Evolutionary conservation across 2,888 invertebrate genomes (phyloP), one percentile per base, ranked within the genome.

Genomic region (Reticulitermes lucifugus): DNA sequence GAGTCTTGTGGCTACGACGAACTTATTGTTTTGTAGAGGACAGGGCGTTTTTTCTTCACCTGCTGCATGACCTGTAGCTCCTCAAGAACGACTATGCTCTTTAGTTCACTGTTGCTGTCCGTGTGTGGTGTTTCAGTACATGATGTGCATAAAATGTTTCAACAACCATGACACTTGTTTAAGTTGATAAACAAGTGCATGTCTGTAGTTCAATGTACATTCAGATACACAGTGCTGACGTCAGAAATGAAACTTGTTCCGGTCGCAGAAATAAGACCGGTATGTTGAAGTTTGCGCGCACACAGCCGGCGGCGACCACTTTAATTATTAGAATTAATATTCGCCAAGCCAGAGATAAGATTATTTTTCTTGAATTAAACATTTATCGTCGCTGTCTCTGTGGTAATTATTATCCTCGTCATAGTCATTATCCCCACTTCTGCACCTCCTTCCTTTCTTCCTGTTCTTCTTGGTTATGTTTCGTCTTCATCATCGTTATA

Each of bases 81-180:
- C 35, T 35, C 35, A 35, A 35, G 35, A 35, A 35, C 2, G 35
- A 35, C 35, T 35, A 2, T 35, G 35, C 35, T 35, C 35, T 4
- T 35, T 71, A 71, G 35, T 25, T 29, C 71, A 71, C 7, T 71
- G 21, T 71, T 71, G 35, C 71, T 29, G 25, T 29, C 12, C n/a
- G 29, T 29, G 18, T 14, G 14, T 29, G 71, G 71, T 71, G 25
- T 71, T 71, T 71, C 71, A 29, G n/a, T 71, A 71, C 25, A 71
- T 29, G 25, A 21, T 71, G 25, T 29, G 29, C 71, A 71, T 71
- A 71, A 71, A 71, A 71, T 71, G 71, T 25, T 71, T 71, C 35
- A 71, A 29, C 71, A 29, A 25, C 71, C 71, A 71, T 71, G 7
- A 71, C 71, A 71, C 71, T 35, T 29, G 35, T 71, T 25, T n/a